These are phyloP conservation scores for Hycleus phaleratus DNA, from an alignment of 1,140 invertebrate genomes.

Conservation along the genomic window DNA sequence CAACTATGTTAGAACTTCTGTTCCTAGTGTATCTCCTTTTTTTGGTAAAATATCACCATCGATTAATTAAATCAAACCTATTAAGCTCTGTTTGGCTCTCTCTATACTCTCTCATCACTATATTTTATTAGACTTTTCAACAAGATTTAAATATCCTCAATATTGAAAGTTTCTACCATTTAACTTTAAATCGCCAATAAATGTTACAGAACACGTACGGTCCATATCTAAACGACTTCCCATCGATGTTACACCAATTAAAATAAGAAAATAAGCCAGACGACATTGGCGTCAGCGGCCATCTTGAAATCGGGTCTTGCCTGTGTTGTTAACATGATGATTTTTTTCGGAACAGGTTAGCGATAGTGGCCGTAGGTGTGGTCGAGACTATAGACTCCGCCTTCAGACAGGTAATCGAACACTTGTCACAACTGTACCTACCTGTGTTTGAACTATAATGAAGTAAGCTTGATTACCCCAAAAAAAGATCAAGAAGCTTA, in stretches of 20 bases:
- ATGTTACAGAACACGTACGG: constrained; percentile 30
- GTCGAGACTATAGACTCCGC: constrained; percentile 19
- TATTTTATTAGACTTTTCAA: not conserved
- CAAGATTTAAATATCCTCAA: not conserved
- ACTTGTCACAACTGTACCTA: constrained; percentile 26
- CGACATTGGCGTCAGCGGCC: constrained; percentile 32
- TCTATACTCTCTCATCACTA: too few relatives aligned
- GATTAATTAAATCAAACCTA: too few relatives aligned
- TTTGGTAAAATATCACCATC: too few relatives aligned
- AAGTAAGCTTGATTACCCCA: constrained; percentile 12
- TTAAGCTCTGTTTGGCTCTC: too few relatives aligned
- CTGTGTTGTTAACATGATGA: constrained; percentile 32
- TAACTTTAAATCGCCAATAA: constrained; percentile 26
- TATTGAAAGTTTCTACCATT: not conserved
- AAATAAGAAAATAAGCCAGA: constrained; percentile 32
- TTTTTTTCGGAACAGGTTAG: constrained; percentile 36
- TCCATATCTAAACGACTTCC: constrained; percentile 30
- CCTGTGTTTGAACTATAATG: constrained; percentile 25
- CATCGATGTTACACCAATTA: constrained; percentile 35
- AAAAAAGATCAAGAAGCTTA: too few relatives aligned
- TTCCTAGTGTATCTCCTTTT: too few relatives aligned
- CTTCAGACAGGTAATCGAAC: constrained; percentile 27
- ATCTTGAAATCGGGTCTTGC: constrained; percentile 33
- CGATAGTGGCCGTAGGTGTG: constrained; percentile 30
- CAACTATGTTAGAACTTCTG: too few relatives aligned